Base-by-base conservation (phyloP, 2,113 vertebrate genomes). In the Petromus typicus region DNA sequence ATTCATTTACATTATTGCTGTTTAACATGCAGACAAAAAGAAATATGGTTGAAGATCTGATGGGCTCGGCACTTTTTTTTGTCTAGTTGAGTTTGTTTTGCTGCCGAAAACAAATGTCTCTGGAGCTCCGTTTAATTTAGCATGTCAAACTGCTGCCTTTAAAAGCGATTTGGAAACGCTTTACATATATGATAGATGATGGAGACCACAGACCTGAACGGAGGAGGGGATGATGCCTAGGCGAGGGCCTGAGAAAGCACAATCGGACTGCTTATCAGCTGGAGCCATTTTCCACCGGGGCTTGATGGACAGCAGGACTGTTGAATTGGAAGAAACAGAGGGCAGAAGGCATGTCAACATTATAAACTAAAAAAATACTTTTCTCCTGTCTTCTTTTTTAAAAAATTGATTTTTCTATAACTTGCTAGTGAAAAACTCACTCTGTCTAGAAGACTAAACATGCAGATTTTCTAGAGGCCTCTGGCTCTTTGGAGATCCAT, bases 71-170 rank as follows among this genome's bases (percentile, higher is more conserved):
- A 95, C 78, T 67, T 90, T 66, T 94, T 92, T 96, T 95, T 93
- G 93, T 97, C 89, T 94, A 93, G 96, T 92, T 98, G 93, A 92
- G 88, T 97, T 97, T 97, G 94, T 94, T 97, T 97, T 96, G 97
- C 97, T 95, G 69, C 61, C 45, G 88, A 88, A 84, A 97, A 96
- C 93, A 37, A 61, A 83, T 82, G 57, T 86, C n/a, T 95, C 84
- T 67, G 17, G 51, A 95, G 63, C 87, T 95, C 79, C 45, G 11
- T 97, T 97, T 95, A 93, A 93, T 97, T 97, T 90, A 93, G 37
- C 92, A 86, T 96, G 88, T 94, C 94, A 95, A 89, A 96, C 18
- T 81, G 32, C 64, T 97, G 97, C 92, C 64, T 97, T 96, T 94
- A 93, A 95, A 97, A 11, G 86, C 14, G 18, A 25, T 87, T 96